phyloP scores from a whole-genome alignment of 2,888 invertebrate genomes.

The Neria commutata region DNA sequence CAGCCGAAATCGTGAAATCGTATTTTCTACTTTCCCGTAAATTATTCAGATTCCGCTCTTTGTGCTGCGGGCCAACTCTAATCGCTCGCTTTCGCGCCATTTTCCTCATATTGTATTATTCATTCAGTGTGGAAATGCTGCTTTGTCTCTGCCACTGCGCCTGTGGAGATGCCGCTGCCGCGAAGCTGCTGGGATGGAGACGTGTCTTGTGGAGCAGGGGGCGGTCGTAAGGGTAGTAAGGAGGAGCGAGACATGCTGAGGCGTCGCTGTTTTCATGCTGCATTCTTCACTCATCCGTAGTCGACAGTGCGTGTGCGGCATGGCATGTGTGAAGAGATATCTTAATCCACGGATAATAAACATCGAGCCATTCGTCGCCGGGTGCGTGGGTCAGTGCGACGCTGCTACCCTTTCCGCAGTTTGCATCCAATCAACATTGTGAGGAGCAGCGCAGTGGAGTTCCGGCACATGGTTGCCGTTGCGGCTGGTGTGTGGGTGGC shows the following conservation, averaged over 20 bases:
- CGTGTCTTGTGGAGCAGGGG: neutral
- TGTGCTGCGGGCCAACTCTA: slow-evolving; percentile 30
- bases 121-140: neutral
- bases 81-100: slow-evolving; percentile 28
- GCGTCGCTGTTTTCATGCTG: neutral
- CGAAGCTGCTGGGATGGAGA: neutral
- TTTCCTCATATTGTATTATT: slow-evolving; percentile 30
- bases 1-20: slow-evolving; percentile 17
- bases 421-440: too few species aligned
- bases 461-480: neutral
- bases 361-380: neutral
- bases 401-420: slow-evolving; percentile 32
- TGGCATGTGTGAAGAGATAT: too few species aligned
- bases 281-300: too few species aligned
- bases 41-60: slow-evolving; percentile 36
- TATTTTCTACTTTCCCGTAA: slow-evolving; percentile 24
- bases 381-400: slow-evolving; percentile 11
- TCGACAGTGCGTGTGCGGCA: too few species aligned
- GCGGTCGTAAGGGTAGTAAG: neutral
- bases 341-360: too few species aligned
- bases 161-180: neutral
- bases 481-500: too few species aligned
- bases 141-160: neutral
- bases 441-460: neutral
- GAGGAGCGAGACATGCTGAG: slow-evolving; percentile 1